Percentiles rank a stretch among this genome's conserved stretches.
phyloP scores from a whole-genome alignment of 2,888 invertebrate genomes.

The Drosophila anomelani region DNA sequence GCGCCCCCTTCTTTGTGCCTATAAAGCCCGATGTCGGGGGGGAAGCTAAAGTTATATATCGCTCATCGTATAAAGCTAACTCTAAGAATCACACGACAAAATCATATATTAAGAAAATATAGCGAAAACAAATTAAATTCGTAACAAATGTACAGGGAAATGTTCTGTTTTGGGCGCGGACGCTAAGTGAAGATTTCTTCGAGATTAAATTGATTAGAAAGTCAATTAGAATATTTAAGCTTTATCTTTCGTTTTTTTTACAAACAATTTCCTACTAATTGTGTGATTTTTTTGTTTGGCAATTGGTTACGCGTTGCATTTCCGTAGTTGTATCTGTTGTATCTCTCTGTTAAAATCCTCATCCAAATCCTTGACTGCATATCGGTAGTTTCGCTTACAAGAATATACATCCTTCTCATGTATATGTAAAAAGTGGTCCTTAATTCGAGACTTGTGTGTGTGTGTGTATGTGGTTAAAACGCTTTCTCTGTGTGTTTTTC shows the following conservation, averaged over 20 bases:
- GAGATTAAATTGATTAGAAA: slow-evolving; percentile 51
- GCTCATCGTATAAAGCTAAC: slow-evolving; percentile 40
- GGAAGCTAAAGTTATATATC: slow-evolving; percentile 36
- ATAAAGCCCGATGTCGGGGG: slow-evolving; percentile 23
- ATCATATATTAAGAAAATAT: slow-evolving; percentile 32
- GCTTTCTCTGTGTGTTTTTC: slow-evolving; percentile 31
- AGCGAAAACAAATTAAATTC: slow-evolving; percentile 61
- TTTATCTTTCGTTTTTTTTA: slow-evolving; percentile 16
- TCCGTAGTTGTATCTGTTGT: slow-evolving; percentile 36
- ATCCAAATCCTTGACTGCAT: slow-evolving; percentile 74
- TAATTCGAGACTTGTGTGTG: slow-evolving; percentile 71
- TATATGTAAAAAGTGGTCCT: slow-evolving; percentile 76
- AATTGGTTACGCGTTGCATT: slow-evolving; percentile 72
- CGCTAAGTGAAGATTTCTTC: slow-evolving; percentile 43
- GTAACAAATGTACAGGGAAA: slow-evolving; percentile 62
- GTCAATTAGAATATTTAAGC: slow-evolving; percentile 53
- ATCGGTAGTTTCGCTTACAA: slow-evolving; percentile 66
- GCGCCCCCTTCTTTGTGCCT: slow-evolving; percentile 31
- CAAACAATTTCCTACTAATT: slow-evolving; percentile 36
- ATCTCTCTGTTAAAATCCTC: slow-evolving; percentile 64
- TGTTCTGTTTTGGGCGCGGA: slow-evolving; percentile 26
- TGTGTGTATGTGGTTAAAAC: slow-evolving; percentile 61
- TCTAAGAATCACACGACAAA: slow-evolving; percentile 60
- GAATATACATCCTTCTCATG: slow-evolving; percentile 59
- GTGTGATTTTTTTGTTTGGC: slow-evolving; percentile 59